Evolutionary conservation across 2,888 invertebrate species (phyloP).

Genomic region (Microctonus aethiopoides): DNA sequence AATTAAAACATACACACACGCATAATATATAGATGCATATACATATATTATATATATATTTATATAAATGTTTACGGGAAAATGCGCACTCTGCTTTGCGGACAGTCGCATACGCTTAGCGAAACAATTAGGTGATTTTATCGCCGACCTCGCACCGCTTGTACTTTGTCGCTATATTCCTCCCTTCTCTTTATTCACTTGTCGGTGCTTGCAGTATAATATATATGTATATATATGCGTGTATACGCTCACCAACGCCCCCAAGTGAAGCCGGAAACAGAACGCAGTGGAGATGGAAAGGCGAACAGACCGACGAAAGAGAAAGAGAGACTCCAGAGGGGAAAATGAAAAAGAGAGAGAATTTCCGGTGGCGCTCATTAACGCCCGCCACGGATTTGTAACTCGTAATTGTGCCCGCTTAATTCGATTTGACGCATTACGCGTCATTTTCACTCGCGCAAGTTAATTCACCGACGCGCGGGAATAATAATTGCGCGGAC

Average conservation of each 20-base stretch:
- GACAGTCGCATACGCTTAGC: constrained; percentile 66
- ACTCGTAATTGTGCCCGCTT: constrained; percentile 61
- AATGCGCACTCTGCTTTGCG: constrained; percentile 46
- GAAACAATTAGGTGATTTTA: constrained; percentile 68
- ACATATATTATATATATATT: neutral
- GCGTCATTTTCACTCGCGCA: constrained; percentile 30
- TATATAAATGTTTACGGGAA: constrained; percentile 18
- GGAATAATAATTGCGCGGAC: constrained; percentile 30
- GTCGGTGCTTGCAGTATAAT: constrained; percentile 9
- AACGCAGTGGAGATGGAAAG: constrained; percentile 30
- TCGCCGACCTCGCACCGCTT: constrained; percentile 49
- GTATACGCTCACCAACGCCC: constrained; percentile 45
- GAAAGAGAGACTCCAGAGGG: constrained; percentile 32
- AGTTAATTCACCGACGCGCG: constrained; percentile 16
- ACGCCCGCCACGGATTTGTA: constrained; percentile 65
- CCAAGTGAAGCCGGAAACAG: constrained; percentile 63
- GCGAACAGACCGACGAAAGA: constrained; percentile 39
- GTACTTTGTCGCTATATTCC: constrained; percentile 57
- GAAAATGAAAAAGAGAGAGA: constrained; percentile 34
- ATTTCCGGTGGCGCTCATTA: constrained; percentile 66
- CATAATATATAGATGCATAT: too few relatives aligned
- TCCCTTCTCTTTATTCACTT: neutral
- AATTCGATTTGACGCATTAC: constrained; percentile 60
- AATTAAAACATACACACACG: too few relatives aligned
- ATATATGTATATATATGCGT: neutral